These are phyloP conservation scores for Apotomis capreana DNA, from an alignment of 2,888 invertebrate species.

Conservation along the genomic window DNA sequence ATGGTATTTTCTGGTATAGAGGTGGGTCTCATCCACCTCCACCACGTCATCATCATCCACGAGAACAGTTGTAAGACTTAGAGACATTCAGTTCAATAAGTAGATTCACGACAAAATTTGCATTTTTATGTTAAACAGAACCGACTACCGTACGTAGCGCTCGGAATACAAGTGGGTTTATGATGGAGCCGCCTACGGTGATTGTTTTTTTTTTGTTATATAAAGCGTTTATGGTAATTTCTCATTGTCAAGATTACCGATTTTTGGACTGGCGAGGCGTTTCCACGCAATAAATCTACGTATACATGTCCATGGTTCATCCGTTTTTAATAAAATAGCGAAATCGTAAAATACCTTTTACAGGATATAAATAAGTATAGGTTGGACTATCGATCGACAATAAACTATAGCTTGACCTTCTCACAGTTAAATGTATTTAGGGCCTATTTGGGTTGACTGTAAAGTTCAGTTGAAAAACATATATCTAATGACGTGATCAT, in stretches of 20 bases:
- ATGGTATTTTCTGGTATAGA: too few relatives aligned
- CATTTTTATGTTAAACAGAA: constrained; percentile 11
- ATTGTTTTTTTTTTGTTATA: constrained; percentile 53
- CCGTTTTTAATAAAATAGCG: neutral
- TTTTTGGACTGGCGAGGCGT: constrained; percentile 46
- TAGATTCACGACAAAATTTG: neutral
- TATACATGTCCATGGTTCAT: neutral
- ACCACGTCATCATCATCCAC: too few relatives aligned
- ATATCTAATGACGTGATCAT: too few relatives aligned
- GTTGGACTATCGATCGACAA: neutral
- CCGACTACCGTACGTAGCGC: neutral
- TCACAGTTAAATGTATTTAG: neutral
- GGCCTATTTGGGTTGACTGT: too few relatives aligned
- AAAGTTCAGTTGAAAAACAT: too few relatives aligned
- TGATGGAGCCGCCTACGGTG: constrained; percentile 55
- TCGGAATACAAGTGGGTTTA: constrained; percentile 41
- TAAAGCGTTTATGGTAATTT: constrained; percentile 56
- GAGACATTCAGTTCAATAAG: neutral
- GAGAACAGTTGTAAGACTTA: neutral
- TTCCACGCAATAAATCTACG: constrained; percentile 43
- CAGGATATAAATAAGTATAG: neutral
- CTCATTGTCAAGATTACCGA: constrained; percentile 55
- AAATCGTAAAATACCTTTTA: neutral
- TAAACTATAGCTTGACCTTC: neutral
- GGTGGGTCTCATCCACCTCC: too few relatives aligned